phyloP scores from a whole-genome alignment of 2,113 vertebrate genomes.

The Proteles cristata region DNA sequence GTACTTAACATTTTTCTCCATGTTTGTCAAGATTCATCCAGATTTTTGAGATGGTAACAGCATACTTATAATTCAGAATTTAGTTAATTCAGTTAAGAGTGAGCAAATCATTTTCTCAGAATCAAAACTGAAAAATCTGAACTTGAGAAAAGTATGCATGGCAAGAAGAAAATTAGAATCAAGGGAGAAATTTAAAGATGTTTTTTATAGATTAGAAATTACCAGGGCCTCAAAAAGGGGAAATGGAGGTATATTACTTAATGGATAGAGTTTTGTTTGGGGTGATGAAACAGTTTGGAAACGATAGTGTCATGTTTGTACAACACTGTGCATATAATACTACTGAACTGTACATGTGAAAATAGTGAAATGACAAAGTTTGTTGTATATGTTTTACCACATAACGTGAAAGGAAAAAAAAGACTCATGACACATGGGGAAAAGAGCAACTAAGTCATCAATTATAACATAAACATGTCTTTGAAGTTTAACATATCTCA shows the following conservation, averaged over 20 bases:
- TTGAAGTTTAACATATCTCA: not conserved
- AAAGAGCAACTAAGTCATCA: not conserved
- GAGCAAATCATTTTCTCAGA: constrained; percentile 50
- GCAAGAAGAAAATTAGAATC: constrained; percentile 13
- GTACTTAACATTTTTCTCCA: constrained; percentile 36
- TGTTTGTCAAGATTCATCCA: constrained; percentile 38
- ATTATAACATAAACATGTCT: not conserved
- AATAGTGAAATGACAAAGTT: not conserved
- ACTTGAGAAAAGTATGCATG: not conserved
- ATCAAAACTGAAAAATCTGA: constrained; percentile 2
- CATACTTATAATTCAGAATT: constrained; percentile 26
- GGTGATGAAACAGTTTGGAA: not conserved
- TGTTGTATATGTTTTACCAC: not conserved
- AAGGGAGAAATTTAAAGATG: not conserved
- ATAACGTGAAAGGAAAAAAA: not conserved
- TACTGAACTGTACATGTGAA: not conserved
- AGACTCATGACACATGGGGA: not conserved
- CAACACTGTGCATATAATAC: not conserved
- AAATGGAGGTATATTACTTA: not conserved
- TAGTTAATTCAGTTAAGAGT: constrained; percentile 29
- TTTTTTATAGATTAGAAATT: not conserved
- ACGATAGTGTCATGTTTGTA: not conserved
- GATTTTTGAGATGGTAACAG: not conserved
- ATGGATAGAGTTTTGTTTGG: not conserved
- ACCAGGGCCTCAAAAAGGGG: not conserved